A percentile compares a stretch with the other conserved stretches of the same genome.
phyloP scores from a whole-genome alignment of 2,113 vertebrate genomes.

The Camelus bactrianus region DNA sequence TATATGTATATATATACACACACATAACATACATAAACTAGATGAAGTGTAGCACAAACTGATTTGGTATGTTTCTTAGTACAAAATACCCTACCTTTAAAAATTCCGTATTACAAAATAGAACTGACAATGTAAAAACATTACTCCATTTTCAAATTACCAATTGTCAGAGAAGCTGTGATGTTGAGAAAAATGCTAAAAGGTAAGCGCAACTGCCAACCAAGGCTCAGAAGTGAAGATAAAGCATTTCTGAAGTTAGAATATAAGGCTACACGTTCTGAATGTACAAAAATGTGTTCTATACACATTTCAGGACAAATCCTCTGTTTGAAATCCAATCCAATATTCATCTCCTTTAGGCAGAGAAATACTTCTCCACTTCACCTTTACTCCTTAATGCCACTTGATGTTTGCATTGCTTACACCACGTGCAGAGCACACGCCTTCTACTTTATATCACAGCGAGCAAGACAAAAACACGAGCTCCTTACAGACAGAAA shows the following conservation, averaged over 20 bases:
- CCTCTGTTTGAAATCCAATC: neutral
- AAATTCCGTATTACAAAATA: neutral
- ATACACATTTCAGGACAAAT: neutral
- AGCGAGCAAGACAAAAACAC: neutral
- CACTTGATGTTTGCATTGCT: neutral
- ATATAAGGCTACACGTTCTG: neutral
- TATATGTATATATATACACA: too few species aligned
- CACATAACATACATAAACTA: neutral
- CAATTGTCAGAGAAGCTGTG: neutral
- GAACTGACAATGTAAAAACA: constrained; percentile 9
- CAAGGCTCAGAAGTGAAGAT: constrained; percentile 12
- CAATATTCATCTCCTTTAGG: neutral
- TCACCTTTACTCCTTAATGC: neutral
- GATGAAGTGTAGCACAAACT: neutral
- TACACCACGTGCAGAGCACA: neutral
- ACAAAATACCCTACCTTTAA: neutral
- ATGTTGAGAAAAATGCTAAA: constrained; percentile 35
- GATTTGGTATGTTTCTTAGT: neutral
- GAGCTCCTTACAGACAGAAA: neutral
- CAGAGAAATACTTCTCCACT: neutral
- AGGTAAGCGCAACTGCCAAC: neutral
- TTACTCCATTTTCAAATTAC: neutral
- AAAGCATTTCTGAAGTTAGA: constrained; percentile 44
- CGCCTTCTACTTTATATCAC: neutral
- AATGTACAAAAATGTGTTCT: neutral